Conservation (phyloP, 2,888 invertebrate species). For the Eilema sororculum region DNA sequence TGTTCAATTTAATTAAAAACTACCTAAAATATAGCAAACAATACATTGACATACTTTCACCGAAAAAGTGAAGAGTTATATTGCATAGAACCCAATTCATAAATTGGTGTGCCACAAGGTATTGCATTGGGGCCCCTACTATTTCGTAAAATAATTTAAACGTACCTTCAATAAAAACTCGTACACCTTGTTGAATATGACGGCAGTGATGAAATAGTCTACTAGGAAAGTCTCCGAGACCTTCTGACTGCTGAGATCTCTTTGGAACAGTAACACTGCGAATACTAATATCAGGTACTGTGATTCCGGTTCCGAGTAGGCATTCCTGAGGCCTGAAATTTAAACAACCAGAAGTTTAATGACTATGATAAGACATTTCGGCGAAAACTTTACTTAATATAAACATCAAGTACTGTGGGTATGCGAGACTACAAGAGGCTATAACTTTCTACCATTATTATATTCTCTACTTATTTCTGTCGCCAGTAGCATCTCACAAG, state of each 20-base stretch:
- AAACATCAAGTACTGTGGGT: no score
- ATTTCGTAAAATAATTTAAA: background rate
- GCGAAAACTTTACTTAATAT: no score
- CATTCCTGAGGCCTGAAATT: conserved; percentile 91
- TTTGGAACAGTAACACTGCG: conserved; percentile 95
- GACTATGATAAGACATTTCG: background rate
- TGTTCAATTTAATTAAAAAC: background rate
- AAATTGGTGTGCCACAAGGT: background rate
- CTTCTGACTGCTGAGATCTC: conserved; percentile 89
- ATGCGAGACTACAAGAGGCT: no score
- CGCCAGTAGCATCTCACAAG: no score
- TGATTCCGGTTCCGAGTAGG: conserved; percentile 96
- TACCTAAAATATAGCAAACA: background rate
- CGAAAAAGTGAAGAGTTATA: background rate
- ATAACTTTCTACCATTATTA: no score
- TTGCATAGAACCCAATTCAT: background rate
- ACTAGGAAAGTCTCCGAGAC: conserved; percentile 96
- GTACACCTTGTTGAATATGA: conserved; percentile 95
- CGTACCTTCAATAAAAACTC: conserved; percentile 96
- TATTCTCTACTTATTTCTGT: no score
- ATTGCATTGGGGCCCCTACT: background rate
- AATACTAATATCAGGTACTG: conserved; percentile 97
- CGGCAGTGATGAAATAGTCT: conserved; percentile 96
- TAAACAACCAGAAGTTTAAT: background rate
- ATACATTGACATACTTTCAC: background rate